A percentile compares a stretch with the other conserved stretches of the same genome.
Evolutionary conservation across 2,888 invertebrate species (phyloP).

Genomic region (Mystacides longicornis): DNA sequence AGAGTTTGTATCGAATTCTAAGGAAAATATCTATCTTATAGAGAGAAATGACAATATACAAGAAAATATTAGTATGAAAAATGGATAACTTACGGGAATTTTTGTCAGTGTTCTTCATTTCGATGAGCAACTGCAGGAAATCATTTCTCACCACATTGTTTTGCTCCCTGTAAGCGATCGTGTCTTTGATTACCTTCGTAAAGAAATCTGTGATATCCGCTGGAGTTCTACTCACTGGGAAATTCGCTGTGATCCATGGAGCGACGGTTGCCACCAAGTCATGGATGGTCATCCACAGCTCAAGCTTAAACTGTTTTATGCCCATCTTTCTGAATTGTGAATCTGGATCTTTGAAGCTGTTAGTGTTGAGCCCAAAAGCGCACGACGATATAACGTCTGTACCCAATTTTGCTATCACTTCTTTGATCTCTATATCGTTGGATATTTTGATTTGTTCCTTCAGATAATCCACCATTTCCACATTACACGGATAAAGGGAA

Average conservation of each 20-base stretch:
- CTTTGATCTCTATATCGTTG: background rate
- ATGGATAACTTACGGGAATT: slow-evolving; percentile 3
- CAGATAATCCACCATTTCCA: slow-evolving; percentile 3
- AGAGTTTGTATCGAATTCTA: no score
- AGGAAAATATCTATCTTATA: no score
- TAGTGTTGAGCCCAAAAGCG: slow-evolving; percentile 1
- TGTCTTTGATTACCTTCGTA: background rate
- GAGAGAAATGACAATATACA: background rate
- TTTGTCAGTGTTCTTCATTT: slow-evolving; percentile 10
- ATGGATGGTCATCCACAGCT: background rate
- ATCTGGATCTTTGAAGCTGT: slow-evolving; percentile 18
- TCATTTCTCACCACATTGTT: slow-evolving; percentile 7
- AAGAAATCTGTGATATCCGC: slow-evolving; percentile 6
- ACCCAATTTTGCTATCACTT: background rate
- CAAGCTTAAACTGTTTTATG: background rate
- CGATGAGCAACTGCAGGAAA: slow-evolving; percentile 10
- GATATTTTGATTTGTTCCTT: background rate
- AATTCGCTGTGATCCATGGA: background rate
- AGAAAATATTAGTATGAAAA: background rate
- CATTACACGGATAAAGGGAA: slow-evolving; percentile 4
- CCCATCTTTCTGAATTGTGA: slow-evolving; percentile 16
- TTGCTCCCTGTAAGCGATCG: slow-evolving; percentile 9
- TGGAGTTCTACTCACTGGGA: background rate
- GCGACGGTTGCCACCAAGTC: background rate
- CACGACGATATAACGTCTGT: slow-evolving; percentile 1